phyloP scores from a whole-genome alignment of 2,888 invertebrate genomes.

The Eupithecia abbreviata region DNA sequence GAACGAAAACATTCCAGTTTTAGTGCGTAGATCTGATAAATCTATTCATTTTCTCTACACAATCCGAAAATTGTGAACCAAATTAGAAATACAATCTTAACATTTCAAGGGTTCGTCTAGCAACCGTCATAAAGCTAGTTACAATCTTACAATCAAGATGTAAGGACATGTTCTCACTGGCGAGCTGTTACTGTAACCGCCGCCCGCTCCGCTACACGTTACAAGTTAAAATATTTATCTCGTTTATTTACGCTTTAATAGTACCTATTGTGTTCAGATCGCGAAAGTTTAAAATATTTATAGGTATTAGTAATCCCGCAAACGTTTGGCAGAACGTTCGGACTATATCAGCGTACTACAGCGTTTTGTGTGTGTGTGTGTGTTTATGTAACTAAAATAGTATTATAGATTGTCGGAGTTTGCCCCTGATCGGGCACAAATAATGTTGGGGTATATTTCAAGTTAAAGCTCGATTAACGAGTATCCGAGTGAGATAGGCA shows the following conservation, averaged over 20 bases:
- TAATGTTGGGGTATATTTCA: too few species aligned
- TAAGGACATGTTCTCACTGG: background rate
- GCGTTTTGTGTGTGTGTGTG: too few species aligned
- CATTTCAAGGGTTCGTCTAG: background rate
- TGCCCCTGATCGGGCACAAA: too few species aligned
- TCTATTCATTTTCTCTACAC: background rate
- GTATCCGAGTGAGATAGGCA: background rate
- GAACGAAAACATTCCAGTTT: background rate
- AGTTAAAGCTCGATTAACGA: background rate
- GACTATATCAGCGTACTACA: too few species aligned
- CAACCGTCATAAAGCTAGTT: constrained; percentile 23
- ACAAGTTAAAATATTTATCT: too few species aligned
- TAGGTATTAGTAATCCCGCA: too few species aligned
- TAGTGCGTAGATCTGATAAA: background rate
- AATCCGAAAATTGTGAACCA: background rate
- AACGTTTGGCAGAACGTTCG: too few species aligned
- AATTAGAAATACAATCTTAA: constrained; percentile 11
- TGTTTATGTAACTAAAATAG: too few species aligned
- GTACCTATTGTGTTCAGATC: too few species aligned
- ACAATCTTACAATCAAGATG: constrained; percentile 30
- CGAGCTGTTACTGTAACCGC: background rate
- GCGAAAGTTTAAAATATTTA: too few species aligned
- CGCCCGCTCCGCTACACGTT: background rate
- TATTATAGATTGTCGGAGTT: background rate
- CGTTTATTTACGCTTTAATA: too few species aligned